Evolutionary conservation across 2,113 vertebrate genomes (phyloP).

Genomic region (Procapra przewalskii): DNA sequence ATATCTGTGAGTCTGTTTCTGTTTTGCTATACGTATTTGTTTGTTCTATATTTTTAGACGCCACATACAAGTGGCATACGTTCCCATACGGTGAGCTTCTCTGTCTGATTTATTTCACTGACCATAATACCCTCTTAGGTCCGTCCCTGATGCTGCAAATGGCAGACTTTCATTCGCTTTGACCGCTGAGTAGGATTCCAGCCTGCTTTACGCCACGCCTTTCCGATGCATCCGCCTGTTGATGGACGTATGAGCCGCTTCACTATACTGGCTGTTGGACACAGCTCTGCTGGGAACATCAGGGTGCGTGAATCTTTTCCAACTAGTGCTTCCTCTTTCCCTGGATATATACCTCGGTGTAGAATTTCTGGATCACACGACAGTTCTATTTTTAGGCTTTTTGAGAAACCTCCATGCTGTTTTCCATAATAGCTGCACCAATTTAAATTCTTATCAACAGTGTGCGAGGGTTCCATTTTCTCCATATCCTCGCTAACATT

Average conservation of each 20-base stretch:
- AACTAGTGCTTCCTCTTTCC: background rate
- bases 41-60: background rate
- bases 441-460: background rate
- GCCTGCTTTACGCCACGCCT: accelerated
- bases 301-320: background rate
- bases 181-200: no score
- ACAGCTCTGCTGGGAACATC: background rate
- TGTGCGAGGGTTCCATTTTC: background rate
- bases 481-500: background rate
- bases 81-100: background rate
- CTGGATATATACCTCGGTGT: background rate
- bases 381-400: background rate
- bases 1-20: background rate
- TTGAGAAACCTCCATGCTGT: background rate
- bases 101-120: background rate
- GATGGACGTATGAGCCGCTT: accelerated
- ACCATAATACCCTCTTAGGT: background rate
- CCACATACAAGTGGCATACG: background rate
- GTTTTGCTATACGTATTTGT: background rate
- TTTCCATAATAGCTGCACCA: background rate
- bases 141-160: background rate
- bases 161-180: background rate
- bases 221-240: no score
- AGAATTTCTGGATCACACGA: background rate
- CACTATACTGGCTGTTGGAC: accelerated